Conservation (phyloP, 2,113 vertebrate species). For the Macquaria australasica region DNA sequence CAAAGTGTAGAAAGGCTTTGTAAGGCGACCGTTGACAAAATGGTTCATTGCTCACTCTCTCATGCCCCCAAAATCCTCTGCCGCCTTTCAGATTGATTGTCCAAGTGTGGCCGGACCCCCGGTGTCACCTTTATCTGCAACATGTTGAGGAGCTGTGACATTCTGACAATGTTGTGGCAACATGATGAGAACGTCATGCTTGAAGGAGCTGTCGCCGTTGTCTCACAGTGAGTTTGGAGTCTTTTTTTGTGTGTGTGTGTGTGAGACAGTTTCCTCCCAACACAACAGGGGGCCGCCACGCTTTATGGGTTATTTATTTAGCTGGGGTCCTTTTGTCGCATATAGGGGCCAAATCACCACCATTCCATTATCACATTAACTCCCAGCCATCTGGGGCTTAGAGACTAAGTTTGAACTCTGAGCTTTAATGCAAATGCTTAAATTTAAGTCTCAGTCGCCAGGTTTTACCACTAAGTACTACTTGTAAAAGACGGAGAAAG, state of each 20-base stretch:
- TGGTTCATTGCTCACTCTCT: conserved; percentile 28
- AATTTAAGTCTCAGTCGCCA: neutral
- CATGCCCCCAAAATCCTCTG: neutral
- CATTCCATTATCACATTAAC: conserved; percentile 9
- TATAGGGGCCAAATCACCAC: conserved; percentile 2
- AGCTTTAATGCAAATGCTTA: neutral
- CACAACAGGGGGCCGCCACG: conserved; percentile 35
- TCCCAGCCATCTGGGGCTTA: conserved; percentile 17
- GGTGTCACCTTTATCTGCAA: conserved; percentile 44
- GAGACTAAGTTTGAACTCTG: neutral
- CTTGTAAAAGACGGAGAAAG: neutral
- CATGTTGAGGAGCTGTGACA: conserved; percentile 65
- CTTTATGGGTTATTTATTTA: conserved; percentile 33
- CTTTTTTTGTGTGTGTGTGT: conserved; percentile 7
- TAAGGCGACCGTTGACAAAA: neutral
- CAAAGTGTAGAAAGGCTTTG: neutral
- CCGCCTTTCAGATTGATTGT: conserved; percentile 50
- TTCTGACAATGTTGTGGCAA: conserved; percentile 79
- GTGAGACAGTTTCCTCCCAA: conserved; percentile 29
- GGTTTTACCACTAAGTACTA: neutral
- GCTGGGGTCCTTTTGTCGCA: neutral
- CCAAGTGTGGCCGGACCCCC: conserved; percentile 29
- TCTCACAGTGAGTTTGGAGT: conserved; percentile 43
- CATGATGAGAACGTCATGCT: conserved; percentile 73
- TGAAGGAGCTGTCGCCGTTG: conserved; percentile 48